Conservation (phyloP, 2,797 vertebrate genomes). For the Hypotaenidia philippensis region DNA sequence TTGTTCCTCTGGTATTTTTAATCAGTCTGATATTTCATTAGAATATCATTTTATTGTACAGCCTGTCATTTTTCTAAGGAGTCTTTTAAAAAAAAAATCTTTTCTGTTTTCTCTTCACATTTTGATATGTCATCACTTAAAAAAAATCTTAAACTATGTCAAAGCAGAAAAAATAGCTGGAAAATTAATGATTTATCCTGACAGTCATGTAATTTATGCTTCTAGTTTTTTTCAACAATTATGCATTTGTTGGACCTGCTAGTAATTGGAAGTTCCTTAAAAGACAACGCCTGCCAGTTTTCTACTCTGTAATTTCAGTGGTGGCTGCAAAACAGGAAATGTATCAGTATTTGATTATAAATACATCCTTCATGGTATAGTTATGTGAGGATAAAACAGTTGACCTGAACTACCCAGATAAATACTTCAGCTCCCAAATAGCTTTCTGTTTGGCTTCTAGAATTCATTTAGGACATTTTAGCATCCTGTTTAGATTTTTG, state of each 20-base stretch:
- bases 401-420: background rate
- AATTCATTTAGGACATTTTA: background rate
- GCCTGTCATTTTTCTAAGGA: constrained; percentile 41
- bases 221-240: constrained; percentile 21
- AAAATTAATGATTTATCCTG: constrained; percentile 53
- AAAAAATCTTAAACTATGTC: constrained; percentile 4
- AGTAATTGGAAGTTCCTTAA: constrained; percentile 35
- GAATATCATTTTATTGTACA: constrained; percentile 70
- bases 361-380: background rate
- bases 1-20: constrained; percentile 75
- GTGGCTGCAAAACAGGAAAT: constrained; percentile 17
- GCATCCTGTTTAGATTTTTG: background rate
- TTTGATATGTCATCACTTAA: background rate
- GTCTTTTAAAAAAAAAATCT: constrained; percentile 24
- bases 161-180: constrained; percentile 43
- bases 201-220: constrained; percentile 55
- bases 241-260: constrained; percentile 50
- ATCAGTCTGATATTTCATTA: constrained; percentile 76
- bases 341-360: background rate
- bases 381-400: background rate
- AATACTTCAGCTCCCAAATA: background rate
- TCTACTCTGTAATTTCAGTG: background rate
- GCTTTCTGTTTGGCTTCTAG: background rate
- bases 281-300: constrained; percentile 25
- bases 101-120: background rate